Evolutionary conservation across 2,113 vertebrate species (phyloP), one percentile per base, ranked within the genome.

Genomic region (Oreochromis aureus): DNA sequence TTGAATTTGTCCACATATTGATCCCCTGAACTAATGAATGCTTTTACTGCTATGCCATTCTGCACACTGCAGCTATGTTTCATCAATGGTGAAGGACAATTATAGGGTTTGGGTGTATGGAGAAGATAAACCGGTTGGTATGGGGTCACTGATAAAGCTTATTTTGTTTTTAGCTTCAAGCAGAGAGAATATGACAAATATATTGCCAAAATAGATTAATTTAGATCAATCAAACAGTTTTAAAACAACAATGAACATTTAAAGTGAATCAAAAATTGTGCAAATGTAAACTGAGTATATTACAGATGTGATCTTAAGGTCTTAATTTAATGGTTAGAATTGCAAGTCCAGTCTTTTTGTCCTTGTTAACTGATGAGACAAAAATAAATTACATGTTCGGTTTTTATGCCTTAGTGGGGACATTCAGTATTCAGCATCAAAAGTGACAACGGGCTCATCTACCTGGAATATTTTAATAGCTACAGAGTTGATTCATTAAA

Each of bases 1-100:
- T n/a, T n/a, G n/a, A n/a, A n/a, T n/a, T n/a, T n/a, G 63, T 89
- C 87, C 80, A 84, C 69, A 71, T 87, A 89, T 87, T 78, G 90
- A 87, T 92, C 61, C 11, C 6, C 54, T 80, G 19, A 36, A 51
- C 80, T 84, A 76, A 84, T 48, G 36, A 61, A 80, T 71, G 66
- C 88, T 69, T 87, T 91, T 76, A 79, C 44, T 19, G 51, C 59
- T 83, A 48, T 63, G 66, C 69, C 76, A 89, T 58, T 58, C 69
- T 81, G 39, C 56, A 32, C 54, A 34, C 69, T 18, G 39, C 53
- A 88, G 69, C 22, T 46, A 19, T 58, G 34, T 12, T 54, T 34
- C 18, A 89, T 92, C 83, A 78, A 83, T 90, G 81, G 13, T 11
- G 51, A 32, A 82, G 80, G 73, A 22, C 10, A 63, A 19, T 30